Percentiles rank a stretch among this genome's conserved stretches.
Conservation (phyloP, 2,888 invertebrate genomes). For the Nectonema munidae region DNA sequence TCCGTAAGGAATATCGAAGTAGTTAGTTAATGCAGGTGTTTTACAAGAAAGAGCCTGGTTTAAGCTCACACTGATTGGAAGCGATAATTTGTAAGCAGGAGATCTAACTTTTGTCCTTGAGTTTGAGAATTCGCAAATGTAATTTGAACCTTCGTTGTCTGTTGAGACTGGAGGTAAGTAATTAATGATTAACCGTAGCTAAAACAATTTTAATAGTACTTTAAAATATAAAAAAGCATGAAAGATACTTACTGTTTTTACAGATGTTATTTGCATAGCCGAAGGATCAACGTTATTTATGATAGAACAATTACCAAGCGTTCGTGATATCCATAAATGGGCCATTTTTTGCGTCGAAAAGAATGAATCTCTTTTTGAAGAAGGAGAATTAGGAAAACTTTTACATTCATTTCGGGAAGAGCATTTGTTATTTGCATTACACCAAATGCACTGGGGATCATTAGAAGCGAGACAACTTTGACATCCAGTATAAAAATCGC, state of each 20-base stretch:
- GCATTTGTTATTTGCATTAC: slow-evolving; percentile 23
- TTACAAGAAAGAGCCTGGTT: not conserved
- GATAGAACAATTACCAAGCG: not conserved
- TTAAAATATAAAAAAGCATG: not conserved
- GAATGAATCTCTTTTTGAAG: not conserved
- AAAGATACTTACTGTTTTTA: not conserved
- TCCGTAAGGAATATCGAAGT: not conserved
- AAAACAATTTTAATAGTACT: not conserved
- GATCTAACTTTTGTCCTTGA: not conserved
- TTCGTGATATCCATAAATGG: not conserved
- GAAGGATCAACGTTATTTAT: not conserved
- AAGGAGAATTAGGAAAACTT: not conserved
- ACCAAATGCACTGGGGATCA: slow-evolving; percentile 26
- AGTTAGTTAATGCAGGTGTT: not conserved
- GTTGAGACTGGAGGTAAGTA: slow-evolving; percentile 5
- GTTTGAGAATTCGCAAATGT: not conserved
- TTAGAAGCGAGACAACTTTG: slow-evolving; percentile 21
- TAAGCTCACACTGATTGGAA: not conserved
- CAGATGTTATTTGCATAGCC: not conserved
- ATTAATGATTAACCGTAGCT: not conserved
- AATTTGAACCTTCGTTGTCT: not conserved
- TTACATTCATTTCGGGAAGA: slow-evolving; percentile 1
- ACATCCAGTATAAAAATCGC: slow-evolving; percentile 21
- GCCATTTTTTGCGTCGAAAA: not conserved
- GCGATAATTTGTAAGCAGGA: not conserved